A percentile compares a stretch with the other conserved stretches of the same genome.
Evolutionary conservation across 2,888 invertebrate genomes (phyloP).

Genomic region (Ischnura elegans): DNA sequence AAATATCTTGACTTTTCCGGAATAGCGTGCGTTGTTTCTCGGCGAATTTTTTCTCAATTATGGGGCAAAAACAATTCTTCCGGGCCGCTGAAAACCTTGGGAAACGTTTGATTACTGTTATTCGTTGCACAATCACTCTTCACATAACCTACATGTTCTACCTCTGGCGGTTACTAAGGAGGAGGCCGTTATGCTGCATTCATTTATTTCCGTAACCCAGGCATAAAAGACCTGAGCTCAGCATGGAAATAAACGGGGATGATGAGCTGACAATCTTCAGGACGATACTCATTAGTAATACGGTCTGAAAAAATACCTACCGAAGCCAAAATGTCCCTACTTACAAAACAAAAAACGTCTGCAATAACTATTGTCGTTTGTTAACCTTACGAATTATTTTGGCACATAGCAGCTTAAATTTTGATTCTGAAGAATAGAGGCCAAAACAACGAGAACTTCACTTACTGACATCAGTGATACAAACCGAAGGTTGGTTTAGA

Average conservation of each 20-base stretch:
- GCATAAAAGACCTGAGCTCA: neutral
- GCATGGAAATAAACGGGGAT: no score
- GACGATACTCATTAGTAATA: no score
- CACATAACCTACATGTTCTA: neutral
- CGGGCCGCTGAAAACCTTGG: neutral
- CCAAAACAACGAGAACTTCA: no score
- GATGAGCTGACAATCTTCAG: no score
- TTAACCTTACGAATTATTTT: no score
- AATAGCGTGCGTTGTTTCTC: neutral
- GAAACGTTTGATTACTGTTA: neutral
- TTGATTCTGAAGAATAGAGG: no score
- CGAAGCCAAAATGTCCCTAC: no score
- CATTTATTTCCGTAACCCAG: neutral
- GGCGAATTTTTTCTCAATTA: neutral
- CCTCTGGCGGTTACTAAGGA: neutral
- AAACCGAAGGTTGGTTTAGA: no score
- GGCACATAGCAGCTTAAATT: no score
- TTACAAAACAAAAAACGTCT: no score
- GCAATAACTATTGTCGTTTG: neutral
- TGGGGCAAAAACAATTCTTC: neutral
- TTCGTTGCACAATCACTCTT: neutral
- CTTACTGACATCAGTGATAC: no score
- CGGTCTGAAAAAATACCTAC: no score
- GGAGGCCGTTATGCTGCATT: neutral
- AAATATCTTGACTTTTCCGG: neutral